These are phyloP conservation scores for Accipiter virgatus DNA, from an alignment of 2,113 vertebrate genomes.

Conservation along the genomic window DNA sequence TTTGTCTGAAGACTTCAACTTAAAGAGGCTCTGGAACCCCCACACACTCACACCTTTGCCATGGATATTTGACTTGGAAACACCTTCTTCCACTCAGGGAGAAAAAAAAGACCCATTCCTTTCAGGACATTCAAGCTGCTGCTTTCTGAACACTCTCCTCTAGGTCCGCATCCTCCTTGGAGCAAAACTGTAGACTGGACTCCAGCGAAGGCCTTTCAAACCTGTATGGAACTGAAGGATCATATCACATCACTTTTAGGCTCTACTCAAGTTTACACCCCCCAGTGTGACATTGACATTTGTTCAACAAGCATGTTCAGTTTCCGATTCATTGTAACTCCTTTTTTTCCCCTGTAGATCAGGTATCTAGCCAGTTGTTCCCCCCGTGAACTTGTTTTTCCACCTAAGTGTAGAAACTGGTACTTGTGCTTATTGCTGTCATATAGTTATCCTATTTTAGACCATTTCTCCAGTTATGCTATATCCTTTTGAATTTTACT, in stretches of 20 bases:
- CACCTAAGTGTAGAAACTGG: neutral
- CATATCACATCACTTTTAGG: neutral
- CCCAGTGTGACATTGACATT: neutral
- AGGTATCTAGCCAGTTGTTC: neutral
- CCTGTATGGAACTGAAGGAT: neutral
- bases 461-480: neutral
- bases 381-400: neutral
- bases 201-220: neutral
- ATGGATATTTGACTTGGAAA: neutral
- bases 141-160: neutral
- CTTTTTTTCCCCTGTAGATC: neutral
- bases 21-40: neutral
- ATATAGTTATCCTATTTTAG: neutral
- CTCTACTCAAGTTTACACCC: neutral
- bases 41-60: neutral
- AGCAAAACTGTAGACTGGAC: neutral
- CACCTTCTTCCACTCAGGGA: neutral
- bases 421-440: neutral
- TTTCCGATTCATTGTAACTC: rapidly evolving
- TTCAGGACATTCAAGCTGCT: neutral
- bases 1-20: neutral
- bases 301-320: neutral
- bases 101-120: neutral
- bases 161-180: neutral
- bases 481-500: neutral